Conservation (phyloP, 2,797 vertebrate genomes). For the Avahi laniger region DNA sequence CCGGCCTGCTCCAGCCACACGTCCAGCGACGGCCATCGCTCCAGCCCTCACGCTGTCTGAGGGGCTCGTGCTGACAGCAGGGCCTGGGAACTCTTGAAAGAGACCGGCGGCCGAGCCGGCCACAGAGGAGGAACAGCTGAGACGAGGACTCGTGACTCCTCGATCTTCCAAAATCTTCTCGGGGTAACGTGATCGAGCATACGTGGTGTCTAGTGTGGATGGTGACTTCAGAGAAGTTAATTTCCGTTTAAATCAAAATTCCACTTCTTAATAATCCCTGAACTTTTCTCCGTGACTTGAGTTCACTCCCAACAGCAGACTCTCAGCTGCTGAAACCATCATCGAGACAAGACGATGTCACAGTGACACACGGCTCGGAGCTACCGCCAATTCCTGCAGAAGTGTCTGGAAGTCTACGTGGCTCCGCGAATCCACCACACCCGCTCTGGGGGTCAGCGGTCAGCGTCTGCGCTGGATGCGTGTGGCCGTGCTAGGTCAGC, state of each 20-base stretch:
- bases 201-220: rapidly evolving
- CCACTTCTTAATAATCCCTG: not conserved
- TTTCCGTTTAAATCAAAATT: not conserved
- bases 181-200: not conserved
- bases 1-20: not conserved
- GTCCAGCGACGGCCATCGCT: not conserved
- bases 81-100: too few relatives aligned
- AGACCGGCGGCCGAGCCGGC: not conserved
- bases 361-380: rapidly evolving
- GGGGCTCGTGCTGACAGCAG: too few relatives aligned
- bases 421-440: not conserved
- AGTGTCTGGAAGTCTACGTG: rapidly evolving
- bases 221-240: too few relatives aligned
- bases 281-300: not conserved
- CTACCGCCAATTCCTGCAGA: not conserved
- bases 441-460: not conserved
- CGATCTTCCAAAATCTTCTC: not conserved
- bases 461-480: rapidly evolving
- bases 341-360: not conserved
- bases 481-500: rapidly evolving
- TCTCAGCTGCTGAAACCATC: not conserved
- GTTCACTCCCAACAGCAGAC: too few relatives aligned
- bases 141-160: not conserved
- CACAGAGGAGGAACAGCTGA: not conserved
- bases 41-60: not conserved